phyloP scores from a whole-genome alignment of 2,888 invertebrate genomes.

The Matsumyia berberina region DNA sequence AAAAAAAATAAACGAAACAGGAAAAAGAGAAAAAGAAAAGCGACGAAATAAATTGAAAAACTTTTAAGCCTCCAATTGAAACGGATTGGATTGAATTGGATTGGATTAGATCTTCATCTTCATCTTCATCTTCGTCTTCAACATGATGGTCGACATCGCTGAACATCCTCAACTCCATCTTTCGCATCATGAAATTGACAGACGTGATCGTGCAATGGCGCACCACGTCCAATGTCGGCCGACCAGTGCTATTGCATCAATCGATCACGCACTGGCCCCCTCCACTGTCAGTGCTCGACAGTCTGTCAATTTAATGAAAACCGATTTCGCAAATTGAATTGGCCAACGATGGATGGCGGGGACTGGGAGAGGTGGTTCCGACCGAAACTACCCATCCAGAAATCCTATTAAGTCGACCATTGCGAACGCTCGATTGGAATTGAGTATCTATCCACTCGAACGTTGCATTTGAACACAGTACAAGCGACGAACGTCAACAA shows the following conservation, averaged over 20 bases:
- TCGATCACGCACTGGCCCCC: constrained; percentile 71
- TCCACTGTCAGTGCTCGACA: constrained; percentile 43
- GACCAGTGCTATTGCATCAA: constrained; percentile 65
- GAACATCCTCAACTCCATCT: constrained; percentile 66
- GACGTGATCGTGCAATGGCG: constrained; percentile 74
- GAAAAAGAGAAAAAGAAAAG: constrained; percentile 44
- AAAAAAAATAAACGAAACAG: constrained; percentile 12
- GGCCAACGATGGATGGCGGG: constrained; percentile 56
- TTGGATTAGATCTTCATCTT: constrained; percentile 59
- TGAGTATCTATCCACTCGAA: constrained; percentile 34
- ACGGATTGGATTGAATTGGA: constrained; percentile 61
- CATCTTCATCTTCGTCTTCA: constrained; percentile 30
- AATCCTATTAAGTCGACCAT: constrained; percentile 75
- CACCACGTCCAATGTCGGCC: constrained; percentile 71
- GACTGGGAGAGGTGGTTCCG: constrained; percentile 9
- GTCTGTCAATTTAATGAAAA: constrained; percentile 76
- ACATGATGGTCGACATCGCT: constrained; percentile 18
- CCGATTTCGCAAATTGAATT: constrained; percentile 76
- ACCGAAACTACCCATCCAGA: constrained; percentile 70
- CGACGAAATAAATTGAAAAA: constrained; percentile 76
- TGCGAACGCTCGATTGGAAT: constrained; percentile 60
- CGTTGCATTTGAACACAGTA: constrained; percentile 17
- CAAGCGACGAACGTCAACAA: constrained; percentile 12
- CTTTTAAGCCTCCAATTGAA: constrained; percentile 75
- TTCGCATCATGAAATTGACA: constrained; percentile 71